A percentile compares a stretch with the other conserved stretches of the same genome.
phyloP scores from a whole-genome alignment of 37 sponge, comb jelly and placozoan genomes.

The Geodia barretti region DNA sequence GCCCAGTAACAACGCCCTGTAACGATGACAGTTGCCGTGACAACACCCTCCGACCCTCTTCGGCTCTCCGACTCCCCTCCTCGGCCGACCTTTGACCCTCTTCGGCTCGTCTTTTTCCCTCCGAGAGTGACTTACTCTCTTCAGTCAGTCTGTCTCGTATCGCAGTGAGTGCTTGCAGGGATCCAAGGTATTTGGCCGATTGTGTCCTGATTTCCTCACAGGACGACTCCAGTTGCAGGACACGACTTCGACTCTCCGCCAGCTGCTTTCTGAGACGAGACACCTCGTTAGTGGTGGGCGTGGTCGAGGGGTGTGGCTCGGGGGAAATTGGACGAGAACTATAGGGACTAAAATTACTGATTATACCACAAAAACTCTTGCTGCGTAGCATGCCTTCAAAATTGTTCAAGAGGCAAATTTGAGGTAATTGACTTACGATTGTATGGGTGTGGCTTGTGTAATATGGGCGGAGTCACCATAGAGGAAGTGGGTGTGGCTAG shows the following conservation, averaged over 20 bases:
- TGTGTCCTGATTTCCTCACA: conserved; percentile 24
- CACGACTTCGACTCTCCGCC: conserved; percentile 7
- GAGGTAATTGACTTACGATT: background rate
- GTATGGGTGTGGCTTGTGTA: background rate
- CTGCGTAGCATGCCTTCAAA: no score
- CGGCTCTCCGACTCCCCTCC: background rate
- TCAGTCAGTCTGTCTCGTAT: conserved; percentile 22
- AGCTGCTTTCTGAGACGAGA: conserved; percentile 33
- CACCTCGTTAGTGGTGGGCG: conserved; percentile 6
- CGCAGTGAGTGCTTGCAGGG: conserved; percentile 40
- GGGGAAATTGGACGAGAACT: background rate
- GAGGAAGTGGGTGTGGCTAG: background rate
- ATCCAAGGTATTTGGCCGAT: conserved; percentile 37
- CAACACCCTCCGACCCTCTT: background rate
- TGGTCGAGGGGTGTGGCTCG: background rate
- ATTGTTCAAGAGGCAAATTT: no score
- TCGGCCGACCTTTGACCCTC: background rate
- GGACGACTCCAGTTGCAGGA: conserved; percentile 27
- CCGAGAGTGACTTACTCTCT: conserved; percentile 19
- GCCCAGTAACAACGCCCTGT: background rate
- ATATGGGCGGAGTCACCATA: background rate
- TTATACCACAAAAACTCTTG: background rate
- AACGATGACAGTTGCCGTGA: background rate
- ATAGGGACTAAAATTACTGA: no score
- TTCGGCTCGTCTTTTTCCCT: conserved; percentile 4